These are phyloP conservation scores for Callinectes sapidus DNA, from an alignment of 2,888 invertebrate species.

Conservation along the genomic window DNA sequence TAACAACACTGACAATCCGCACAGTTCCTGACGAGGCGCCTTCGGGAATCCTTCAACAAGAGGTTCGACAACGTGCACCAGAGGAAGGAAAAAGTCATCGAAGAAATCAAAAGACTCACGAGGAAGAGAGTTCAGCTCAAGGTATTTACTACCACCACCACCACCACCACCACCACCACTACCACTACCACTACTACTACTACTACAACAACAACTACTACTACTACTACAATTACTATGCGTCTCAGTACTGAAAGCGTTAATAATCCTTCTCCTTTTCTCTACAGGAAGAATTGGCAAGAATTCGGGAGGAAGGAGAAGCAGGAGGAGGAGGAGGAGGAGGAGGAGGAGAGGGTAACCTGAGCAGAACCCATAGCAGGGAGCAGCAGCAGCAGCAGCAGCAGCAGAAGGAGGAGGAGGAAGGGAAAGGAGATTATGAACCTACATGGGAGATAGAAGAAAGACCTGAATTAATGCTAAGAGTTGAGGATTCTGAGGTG, in stretches of 20 bases:
- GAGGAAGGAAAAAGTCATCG: slow-evolving; percentile 56
- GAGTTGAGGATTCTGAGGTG: slow-evolving; percentile 57
- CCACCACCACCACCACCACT: too few species aligned
- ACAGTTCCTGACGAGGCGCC: slow-evolving; percentile 56
- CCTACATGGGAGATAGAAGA: slow-evolving; percentile 56
- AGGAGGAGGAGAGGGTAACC: neutral
- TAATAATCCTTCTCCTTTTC: too few species aligned
- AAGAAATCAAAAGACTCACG: slow-evolving; percentile 58
- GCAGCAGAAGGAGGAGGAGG: neutral
- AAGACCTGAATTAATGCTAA: slow-evolving; percentile 53
- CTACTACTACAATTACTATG: too few species aligned
- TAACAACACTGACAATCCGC: neutral
- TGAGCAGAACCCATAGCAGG: neutral
- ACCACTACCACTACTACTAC: too few species aligned
- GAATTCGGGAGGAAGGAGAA: slow-evolving; percentile 12
- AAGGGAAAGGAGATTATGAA: slow-evolving; percentile 57
- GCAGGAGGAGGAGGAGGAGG: neutral
- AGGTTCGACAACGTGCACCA: slow-evolving; percentile 55
- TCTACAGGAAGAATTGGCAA: neutral
- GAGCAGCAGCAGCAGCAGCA: slow-evolving; percentile 9
- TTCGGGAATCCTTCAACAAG: slow-evolving; percentile 56
- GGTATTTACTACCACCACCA: neutral
- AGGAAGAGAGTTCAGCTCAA: slow-evolving; percentile 54
- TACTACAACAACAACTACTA: too few species aligned
- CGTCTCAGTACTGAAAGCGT: too few species aligned